phyloP scores from a whole-genome alignment of 1,140 invertebrate species.

The Bombyx mandarina region DNA sequence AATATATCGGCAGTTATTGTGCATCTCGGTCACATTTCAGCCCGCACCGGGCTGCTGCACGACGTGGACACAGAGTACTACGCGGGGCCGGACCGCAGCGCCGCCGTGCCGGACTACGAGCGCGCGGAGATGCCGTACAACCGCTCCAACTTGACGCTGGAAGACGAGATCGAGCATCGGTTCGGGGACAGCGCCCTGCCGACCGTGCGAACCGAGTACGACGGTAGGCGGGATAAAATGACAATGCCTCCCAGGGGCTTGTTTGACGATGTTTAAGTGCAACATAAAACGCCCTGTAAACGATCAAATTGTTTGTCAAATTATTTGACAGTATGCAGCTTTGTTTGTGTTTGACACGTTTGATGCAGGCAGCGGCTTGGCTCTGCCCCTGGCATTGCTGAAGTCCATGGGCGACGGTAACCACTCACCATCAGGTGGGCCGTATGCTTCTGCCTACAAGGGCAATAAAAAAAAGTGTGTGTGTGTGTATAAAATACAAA shows the following conservation, averaged over 20 bases:
- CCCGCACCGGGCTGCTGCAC: conserved; percentile 67
- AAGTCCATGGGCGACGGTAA: no score
- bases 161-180: conserved; percentile 73
- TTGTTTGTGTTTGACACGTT: no score
- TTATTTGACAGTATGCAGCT: no score
- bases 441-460: no score
- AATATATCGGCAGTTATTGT: conserved; percentile 52
- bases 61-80: conserved; percentile 68
- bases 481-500: no score
- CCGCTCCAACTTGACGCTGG: conserved; percentile 44
- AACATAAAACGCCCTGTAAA: conserved; percentile 6
- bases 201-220: conserved; percentile 47
- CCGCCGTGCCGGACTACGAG: conserved; percentile 44
- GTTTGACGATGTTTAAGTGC: conserved; percentile 80
- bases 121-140: conserved; percentile 50
- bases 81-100: conserved; percentile 50
- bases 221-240: conserved; percentile 66
- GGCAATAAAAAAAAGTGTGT: no score
- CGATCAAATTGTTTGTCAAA: no score
- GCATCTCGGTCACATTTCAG: conserved; percentile 59
- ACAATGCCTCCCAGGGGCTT: conserved; percentile 82
- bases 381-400: no score
- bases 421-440: no score
- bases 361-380: no score
- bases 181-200: conserved; percentile 74